Percentiles rank a stretch among this genome's conserved stretches.
phyloP scores from a whole-genome alignment of 2,888 invertebrate species.

The Trisateles emortualis region DNA sequence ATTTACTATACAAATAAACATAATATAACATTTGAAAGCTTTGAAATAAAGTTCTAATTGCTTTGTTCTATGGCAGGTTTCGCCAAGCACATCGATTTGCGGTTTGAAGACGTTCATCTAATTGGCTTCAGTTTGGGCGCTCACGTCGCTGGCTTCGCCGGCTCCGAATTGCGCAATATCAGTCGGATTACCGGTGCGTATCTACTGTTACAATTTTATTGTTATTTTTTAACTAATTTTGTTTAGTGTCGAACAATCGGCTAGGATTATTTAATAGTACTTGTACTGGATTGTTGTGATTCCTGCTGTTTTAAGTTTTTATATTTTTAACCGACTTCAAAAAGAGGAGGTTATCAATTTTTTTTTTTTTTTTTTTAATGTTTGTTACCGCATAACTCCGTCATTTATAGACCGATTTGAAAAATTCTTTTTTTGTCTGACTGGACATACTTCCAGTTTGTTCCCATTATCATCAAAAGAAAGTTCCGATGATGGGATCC shows the following conservation, averaged over 20 bases:
- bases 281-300: too few species aligned
- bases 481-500: too few species aligned
- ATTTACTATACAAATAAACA: conserved; percentile 5
- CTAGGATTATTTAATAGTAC: neutral
- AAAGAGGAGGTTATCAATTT: too few species aligned
- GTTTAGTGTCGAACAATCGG: conserved; percentile 8
- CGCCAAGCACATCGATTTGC: conserved; percentile 89
- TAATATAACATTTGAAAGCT: neutral
- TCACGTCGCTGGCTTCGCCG: conserved; percentile 96
- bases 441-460: too few species aligned
- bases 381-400: too few species aligned
- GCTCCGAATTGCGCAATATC: conserved; percentile 92
- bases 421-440: too few species aligned
- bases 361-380: too few species aligned
- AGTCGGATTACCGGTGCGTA: conserved; percentile 93
- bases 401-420: too few species aligned
- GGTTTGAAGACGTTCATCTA: conserved; percentile 92
- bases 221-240: neutral
- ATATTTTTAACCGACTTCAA: too few species aligned
- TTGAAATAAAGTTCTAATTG: neutral
- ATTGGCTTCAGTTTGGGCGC: conserved; percentile 97
- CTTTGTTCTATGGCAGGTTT: conserved; percentile 72
- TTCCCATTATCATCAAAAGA: too few species aligned
- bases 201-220: conserved; percentile 1
- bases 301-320: too few species aligned